Evolutionary conservation across 1,140 invertebrate species (phyloP).

Genomic region (Gryllus bimaculatus): DNA sequence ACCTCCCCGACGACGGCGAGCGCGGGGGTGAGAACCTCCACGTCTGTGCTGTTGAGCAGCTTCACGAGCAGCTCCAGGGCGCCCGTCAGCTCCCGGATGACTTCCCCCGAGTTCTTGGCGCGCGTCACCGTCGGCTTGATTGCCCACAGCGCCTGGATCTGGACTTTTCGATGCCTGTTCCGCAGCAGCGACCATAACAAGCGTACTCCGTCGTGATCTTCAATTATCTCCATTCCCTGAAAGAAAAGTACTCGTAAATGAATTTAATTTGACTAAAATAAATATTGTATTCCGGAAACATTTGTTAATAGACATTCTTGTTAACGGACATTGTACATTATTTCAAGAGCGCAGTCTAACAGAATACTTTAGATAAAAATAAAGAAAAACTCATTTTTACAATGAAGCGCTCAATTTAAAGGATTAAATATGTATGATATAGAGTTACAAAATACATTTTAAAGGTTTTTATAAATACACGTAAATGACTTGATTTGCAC

Average conservation of each 20-base stretch:
- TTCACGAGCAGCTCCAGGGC: not conserved
- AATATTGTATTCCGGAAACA: no score
- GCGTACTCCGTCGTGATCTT: not conserved
- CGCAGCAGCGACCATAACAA: not conserved
- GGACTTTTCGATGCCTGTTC: not conserved
- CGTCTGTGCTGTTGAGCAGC: not conserved
- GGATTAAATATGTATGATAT: no score
- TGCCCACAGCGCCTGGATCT: not conserved
- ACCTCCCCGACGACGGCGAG: not conserved
- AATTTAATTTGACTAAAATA: no score
- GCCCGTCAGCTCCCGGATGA: not conserved
- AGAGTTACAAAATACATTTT: no score
- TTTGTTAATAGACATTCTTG: no score
- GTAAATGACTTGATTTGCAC: no score
- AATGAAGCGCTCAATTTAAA: no score
- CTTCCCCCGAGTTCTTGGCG: not conserved
- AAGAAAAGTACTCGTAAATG: not conserved
- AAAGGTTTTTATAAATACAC: no score
- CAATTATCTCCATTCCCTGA: not conserved
- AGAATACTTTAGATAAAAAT: no score
- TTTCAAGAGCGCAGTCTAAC: no score
- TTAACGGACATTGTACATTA: no score
- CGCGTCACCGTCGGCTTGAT: not conserved
- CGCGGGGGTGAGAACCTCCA: not conserved
- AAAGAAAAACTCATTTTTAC: no score